A percentile compares a stretch with the other conserved stretches of the same genome.
phyloP scores from a whole-genome alignment of 2,113 vertebrate species.

The Chionomys nivalis region DNA sequence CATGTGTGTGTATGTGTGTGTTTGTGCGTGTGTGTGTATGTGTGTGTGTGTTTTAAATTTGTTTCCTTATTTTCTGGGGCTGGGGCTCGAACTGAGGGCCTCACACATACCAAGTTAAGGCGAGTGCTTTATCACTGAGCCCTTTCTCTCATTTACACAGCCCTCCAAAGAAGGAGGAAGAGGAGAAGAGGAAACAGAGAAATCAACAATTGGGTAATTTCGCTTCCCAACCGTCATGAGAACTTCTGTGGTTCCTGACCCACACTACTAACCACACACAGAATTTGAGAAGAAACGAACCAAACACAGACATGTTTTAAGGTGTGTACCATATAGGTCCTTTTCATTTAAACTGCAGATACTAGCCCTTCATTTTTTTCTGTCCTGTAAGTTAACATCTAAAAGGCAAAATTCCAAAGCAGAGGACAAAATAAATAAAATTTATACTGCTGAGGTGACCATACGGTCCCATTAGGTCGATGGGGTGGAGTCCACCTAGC shows the following conservation, averaged over 20 bases:
- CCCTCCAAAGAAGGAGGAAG: not conserved
- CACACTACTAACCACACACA: not conserved
- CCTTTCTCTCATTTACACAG: not conserved
- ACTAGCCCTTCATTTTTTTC: not conserved
- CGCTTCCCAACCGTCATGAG: conserved; percentile 13
- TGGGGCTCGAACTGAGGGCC: not conserved
- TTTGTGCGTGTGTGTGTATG: not conserved
- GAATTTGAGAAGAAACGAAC: conserved; percentile 22
- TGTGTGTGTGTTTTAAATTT: not conserved
- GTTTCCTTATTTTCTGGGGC: not conserved
- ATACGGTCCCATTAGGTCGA: not conserved
- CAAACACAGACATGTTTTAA: not conserved
- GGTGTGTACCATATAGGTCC: not conserved
- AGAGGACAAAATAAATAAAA: not conserved
- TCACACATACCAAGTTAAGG: not conserved
- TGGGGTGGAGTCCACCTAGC: not conserved
- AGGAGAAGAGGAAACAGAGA: not conserved
- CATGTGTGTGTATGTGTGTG: not conserved
- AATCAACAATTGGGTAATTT: conserved; percentile 16
- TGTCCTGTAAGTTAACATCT: not conserved
- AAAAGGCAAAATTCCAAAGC: conserved; percentile 2
- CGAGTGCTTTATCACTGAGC: not conserved
- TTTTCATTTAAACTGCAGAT: not conserved
- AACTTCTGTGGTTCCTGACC: not conserved
- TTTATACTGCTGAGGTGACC: not conserved